phyloP scores from a whole-genome alignment of 2,888 invertebrate species.

The Dicyrtomina minuta region DNA sequence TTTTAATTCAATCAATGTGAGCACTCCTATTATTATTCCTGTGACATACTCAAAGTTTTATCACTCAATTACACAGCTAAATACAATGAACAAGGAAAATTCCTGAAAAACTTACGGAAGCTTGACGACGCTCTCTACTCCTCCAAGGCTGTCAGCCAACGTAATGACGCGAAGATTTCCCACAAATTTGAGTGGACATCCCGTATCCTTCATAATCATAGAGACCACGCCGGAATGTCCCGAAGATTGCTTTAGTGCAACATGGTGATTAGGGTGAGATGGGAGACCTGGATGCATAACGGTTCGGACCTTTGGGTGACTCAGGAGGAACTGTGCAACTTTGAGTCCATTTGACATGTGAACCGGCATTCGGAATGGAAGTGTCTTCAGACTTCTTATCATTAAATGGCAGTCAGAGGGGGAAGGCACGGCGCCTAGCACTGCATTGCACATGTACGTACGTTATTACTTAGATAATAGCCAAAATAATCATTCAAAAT shows the following conservation, averaged over 20 bases:
- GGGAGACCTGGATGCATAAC: conserved; percentile 65
- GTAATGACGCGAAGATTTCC: conserved; percentile 57
- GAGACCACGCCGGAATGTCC: conserved; percentile 92
- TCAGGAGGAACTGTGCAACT: conserved; percentile 60
- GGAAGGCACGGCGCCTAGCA: conserved; percentile 48
- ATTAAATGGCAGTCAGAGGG: conserved; percentile 65
- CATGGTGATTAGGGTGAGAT: conserved; percentile 69
- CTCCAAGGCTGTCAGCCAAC: conserved; percentile 62
- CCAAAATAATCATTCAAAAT: no score
- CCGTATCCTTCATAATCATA: conserved; percentile 63
- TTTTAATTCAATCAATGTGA: no score
- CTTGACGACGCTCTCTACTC: conserved; percentile 61
- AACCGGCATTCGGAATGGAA: conserved; percentile 61
- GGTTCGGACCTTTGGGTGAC: conserved; percentile 57
- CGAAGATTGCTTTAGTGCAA: conserved; percentile 75
- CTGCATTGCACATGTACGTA: no score
- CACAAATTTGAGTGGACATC: conserved; percentile 57
- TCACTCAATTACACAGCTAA: no score
- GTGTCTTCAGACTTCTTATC: conserved; percentile 62
- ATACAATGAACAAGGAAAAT: no score
- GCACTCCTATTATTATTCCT: no score
- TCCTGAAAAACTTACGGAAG: conserved; percentile 56
- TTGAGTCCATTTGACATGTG: conserved; percentile 60
- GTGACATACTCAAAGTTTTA: no score
- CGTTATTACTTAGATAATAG: no score